phyloP scores from a whole-genome alignment of 2,797 vertebrate species.

The Xyrichtys novacula region DNA sequence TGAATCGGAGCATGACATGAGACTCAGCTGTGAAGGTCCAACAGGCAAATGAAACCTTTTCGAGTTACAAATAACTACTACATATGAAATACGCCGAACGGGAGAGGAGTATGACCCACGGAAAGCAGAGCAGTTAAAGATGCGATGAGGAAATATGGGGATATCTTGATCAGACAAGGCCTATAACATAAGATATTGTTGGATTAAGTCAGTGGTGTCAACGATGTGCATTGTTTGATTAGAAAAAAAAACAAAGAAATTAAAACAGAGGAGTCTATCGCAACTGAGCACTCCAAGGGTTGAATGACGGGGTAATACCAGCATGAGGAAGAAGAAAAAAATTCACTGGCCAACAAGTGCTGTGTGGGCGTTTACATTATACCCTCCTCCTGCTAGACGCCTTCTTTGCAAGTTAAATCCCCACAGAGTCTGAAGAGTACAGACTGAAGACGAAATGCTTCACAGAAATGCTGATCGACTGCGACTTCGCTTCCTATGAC shows the following conservation, averaged over 20 bases:
- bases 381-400: neutral
- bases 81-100: conserved; percentile 9
- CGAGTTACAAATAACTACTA: conserved; percentile 55
- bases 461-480: conserved; percentile 2
- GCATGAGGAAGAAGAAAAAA: neutral
- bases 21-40: neutral
- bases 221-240: conserved; percentile 43
- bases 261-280: conserved; percentile 33
- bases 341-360: conserved; percentile 1
- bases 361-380: conserved; percentile 3
- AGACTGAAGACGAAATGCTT: conserved; percentile 30
- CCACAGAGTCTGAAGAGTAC: conserved; percentile 14
- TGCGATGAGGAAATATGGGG: conserved; percentile 4
- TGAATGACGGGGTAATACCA: too few species aligned
- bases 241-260: conserved; percentile 39
- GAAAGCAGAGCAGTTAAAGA: conserved; percentile 38
- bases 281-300: conserved; percentile 27
- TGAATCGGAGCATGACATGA: conserved; percentile 21
- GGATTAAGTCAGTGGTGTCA: neutral
- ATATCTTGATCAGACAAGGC: neutral
- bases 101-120: conserved; percentile 35
- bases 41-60: conserved; percentile 23
- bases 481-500: conserved; percentile 39
- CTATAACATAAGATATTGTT: neutral
- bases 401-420: conserved; percentile 49